Evolutionary conservation across 2,797 vertebrate species (phyloP).

Genomic region (Poeciliopsis turneri): DNA sequence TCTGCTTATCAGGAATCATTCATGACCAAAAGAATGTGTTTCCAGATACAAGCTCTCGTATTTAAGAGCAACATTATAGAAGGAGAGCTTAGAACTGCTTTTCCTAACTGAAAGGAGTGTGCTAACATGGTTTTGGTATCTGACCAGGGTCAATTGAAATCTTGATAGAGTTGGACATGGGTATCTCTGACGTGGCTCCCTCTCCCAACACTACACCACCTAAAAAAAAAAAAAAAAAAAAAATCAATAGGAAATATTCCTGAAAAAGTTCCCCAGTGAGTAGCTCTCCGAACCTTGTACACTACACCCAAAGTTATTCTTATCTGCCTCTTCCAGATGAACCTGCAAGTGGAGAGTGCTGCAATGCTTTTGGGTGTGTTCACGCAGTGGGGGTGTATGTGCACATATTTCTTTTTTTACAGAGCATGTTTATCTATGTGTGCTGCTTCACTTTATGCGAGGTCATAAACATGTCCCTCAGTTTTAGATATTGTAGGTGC

Average conservation of each 20-base stretch:
- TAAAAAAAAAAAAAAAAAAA: background rate
- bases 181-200: conserved; percentile 49
- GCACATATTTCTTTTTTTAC: conserved; percentile 22
- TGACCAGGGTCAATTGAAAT: conserved; percentile 15
- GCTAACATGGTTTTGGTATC: background rate
- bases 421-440: conserved; percentile 32
- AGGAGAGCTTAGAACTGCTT: background rate
- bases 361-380: conserved; percentile 36
- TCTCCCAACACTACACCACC: background rate
- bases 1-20: background rate
- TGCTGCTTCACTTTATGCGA: conserved; percentile 25
- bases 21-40: background rate
- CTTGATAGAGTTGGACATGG: conserved; percentile 55
- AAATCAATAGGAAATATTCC: conserved; percentile 62
- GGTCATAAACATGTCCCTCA: conserved; percentile 58
- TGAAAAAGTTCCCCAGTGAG: conserved; percentile 47
- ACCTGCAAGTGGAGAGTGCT: conserved; percentile 33
- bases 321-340: conserved; percentile 70
- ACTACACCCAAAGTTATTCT: conserved; percentile 58
- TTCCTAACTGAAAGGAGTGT: background rate
- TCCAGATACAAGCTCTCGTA: background rate
- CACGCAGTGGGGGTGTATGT: conserved; percentile 10
- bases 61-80: background rate
- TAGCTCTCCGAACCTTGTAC: conserved; percentile 51
- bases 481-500: conserved; percentile 53